phyloP scores from a whole-genome alignment of 2,797 vertebrate species.

The Channallabes apus region DNA sequence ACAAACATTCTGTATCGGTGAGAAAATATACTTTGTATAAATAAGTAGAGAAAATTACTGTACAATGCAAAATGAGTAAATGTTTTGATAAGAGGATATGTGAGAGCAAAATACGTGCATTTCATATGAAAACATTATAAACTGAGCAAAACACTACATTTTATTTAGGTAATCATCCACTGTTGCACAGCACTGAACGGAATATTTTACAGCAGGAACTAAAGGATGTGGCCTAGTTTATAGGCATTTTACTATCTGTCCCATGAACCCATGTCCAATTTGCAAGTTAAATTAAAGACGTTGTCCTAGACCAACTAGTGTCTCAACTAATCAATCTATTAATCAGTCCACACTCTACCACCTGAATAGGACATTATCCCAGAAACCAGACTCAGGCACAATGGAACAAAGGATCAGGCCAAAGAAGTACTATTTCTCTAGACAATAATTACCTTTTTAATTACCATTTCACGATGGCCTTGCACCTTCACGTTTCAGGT shows the following conservation, averaged over 20 bases:
- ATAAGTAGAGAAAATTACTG: neutral
- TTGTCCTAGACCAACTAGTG: constrained; percentile 10
- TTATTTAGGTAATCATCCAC: neutral
- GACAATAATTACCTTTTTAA: too few relatives aligned
- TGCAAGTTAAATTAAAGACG: constrained; percentile 15
- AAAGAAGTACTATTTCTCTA: neutral
- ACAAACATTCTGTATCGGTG: neutral
- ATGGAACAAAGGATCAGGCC: neutral
- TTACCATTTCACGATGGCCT: neutral
- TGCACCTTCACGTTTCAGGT: too few relatives aligned
- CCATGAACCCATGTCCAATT: neutral
- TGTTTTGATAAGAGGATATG: neutral
- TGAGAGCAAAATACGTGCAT: neutral
- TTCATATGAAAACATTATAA: neutral
- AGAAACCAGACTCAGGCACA: neutral
- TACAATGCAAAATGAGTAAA: neutral
- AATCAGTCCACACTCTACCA: neutral
- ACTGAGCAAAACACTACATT: neutral
- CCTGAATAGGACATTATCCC: neutral
- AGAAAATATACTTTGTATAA: neutral
- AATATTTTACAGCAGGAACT: neutral
- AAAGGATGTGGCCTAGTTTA: neutral
- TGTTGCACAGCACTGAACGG: neutral
- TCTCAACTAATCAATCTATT: constrained; percentile 32
- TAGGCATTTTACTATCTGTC: neutral